These are phyloP conservation scores for Colinus virginianus DNA, from an alignment of 2,113 vertebrate species.

Conservation along the genomic window DNA sequence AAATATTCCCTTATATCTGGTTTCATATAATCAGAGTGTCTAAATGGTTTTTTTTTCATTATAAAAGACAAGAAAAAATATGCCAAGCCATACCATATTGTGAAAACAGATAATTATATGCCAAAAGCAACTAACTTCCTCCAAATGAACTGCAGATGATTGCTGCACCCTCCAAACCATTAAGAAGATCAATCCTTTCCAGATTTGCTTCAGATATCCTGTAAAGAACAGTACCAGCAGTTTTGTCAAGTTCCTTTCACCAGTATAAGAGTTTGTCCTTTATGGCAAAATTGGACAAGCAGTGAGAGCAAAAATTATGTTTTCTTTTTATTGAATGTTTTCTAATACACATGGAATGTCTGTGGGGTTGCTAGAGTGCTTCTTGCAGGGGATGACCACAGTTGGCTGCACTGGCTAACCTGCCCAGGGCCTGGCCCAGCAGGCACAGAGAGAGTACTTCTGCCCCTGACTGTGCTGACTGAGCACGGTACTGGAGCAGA, in stretches of 20 bases:
- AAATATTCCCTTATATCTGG: not conserved
- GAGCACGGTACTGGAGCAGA: slow-evolving; percentile 29
- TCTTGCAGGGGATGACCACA: not conserved
- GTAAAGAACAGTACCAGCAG: not conserved
- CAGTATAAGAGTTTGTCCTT: not conserved
- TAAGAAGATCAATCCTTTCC: rapidly evolving
- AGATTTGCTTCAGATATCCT: not conserved
- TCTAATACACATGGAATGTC: rapidly evolving
- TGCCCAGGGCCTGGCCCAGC: not conserved
- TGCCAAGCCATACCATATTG: not conserved
- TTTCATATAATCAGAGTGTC: not conserved
- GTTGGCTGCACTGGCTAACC: slow-evolving; percentile 15
- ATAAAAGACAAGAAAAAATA: not conserved
- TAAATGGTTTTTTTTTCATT: not conserved
- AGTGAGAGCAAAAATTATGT: not conserved
- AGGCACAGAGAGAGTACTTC: slow-evolving; percentile 38
- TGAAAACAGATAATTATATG: not conserved
- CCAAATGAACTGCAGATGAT: not conserved
- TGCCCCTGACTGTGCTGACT: slow-evolving; percentile 38
- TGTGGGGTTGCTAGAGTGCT: not conserved
- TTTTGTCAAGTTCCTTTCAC: not conserved
- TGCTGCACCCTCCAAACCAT: not conserved
- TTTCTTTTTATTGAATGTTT: not conserved
- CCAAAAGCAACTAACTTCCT: not conserved
- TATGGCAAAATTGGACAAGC: not conserved